Evolutionary conservation across 2,797 vertebrate genomes (phyloP).

Genomic region (Acrocephalus scirpaceus): DNA sequence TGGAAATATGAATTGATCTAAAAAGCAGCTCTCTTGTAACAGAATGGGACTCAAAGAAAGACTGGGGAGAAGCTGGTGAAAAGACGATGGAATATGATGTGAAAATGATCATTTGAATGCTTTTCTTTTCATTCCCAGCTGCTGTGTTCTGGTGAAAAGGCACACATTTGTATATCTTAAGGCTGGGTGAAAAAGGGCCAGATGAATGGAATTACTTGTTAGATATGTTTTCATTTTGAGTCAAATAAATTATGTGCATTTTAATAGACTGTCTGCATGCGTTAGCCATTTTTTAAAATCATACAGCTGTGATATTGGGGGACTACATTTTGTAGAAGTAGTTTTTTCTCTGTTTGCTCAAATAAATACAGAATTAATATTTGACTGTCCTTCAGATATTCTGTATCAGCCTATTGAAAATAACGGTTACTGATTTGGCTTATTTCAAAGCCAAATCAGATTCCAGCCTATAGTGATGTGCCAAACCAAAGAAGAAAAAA

Average conservation of each 20-base stretch:
- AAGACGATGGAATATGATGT: slow-evolving; percentile 91
- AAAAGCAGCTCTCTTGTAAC: slow-evolving; percentile 82
- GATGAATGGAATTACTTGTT: slow-evolving; percentile 82
- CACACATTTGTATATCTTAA: slow-evolving; percentile 89
- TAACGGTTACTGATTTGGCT: slow-evolving; percentile 21
- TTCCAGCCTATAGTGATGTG: background rate
- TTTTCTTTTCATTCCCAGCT: slow-evolving; percentile 93
- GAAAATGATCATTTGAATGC: slow-evolving; percentile 88
- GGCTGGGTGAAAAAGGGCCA: slow-evolving; percentile 75
- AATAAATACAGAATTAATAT: slow-evolving; percentile 43
- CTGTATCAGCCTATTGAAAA: background rate
- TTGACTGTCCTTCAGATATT: slow-evolving; percentile 23
- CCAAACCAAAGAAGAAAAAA: slow-evolving; percentile 32
- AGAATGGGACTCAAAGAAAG: slow-evolving; percentile 92
- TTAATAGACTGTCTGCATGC: slow-evolving; percentile 77
- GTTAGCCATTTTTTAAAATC: slow-evolving; percentile 55
- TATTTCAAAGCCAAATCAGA: background rate
- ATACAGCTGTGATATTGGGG: slow-evolving; percentile 53
- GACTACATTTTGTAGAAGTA: background rate
- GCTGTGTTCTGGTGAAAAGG: slow-evolving; percentile 88
- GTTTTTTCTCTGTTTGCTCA: slow-evolving; percentile 30
- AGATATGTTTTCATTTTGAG: slow-evolving; percentile 78
- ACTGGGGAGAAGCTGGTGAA: slow-evolving; percentile 91
- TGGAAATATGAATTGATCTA: slow-evolving; percentile 99
- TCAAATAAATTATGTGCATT: slow-evolving; percentile 78